A percentile compares a stretch with the other conserved stretches of the same genome.
phyloP scores from a whole-genome alignment of 2,888 invertebrate species.

The Hedychridium roseum region DNA sequence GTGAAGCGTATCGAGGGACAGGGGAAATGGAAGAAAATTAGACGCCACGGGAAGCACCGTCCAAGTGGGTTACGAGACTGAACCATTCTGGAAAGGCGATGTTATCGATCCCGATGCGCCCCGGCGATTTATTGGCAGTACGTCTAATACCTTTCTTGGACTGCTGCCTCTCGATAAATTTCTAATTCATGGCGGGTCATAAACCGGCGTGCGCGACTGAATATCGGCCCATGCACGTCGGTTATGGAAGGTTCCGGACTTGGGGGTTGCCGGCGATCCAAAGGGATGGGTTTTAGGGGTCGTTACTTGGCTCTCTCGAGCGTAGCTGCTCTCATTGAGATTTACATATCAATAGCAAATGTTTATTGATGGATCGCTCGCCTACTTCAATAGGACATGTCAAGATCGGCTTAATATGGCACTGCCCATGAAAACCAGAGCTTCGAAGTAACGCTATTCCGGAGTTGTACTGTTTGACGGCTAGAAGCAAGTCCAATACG shows the following conservation, averaged over 20 bases:
- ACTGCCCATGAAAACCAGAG: no score
- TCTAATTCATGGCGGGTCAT: conserved; percentile 26
- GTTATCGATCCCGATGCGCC: not conserved
- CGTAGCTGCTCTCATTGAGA: conserved; percentile 33
- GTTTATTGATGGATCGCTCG: conserved; percentile 45
- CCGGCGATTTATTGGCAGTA: no score
- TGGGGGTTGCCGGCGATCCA: conserved; percentile 1
- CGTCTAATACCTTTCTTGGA: conserved; percentile 11
- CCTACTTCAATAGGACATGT: not conserved
- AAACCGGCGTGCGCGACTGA: conserved; percentile 9
- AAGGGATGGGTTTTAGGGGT: conserved; percentile 23
- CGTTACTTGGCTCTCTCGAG: conserved; percentile 29
- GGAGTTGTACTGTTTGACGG: no score
- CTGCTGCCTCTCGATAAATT: conserved; percentile 22
- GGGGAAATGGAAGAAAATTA: no score
- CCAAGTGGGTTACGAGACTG: no score
- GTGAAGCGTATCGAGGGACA: no score
- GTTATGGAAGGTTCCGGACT: conserved; percentile 13
- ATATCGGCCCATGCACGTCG: conserved; percentile 14
- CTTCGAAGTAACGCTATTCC: no score
- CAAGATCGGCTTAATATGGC: no score
- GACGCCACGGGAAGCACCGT: no score
- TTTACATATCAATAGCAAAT: conserved; percentile 48
- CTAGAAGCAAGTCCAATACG: no score
- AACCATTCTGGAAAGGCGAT: no score